Base-by-base conservation (phyloP, 2,888 invertebrate species). In the Abrostola triplasia region DNA sequence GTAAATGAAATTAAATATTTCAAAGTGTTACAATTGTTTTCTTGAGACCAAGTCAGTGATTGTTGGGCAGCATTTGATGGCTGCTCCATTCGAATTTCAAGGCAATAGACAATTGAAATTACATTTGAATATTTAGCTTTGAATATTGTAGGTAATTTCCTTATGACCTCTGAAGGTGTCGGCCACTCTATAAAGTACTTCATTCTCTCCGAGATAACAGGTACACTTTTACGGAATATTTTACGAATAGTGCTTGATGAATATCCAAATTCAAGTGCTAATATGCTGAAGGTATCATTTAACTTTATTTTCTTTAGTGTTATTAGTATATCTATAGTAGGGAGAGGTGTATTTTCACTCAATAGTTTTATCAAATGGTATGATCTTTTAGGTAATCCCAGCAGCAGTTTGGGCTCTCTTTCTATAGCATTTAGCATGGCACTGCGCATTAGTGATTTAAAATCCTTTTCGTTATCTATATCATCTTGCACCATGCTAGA, bases 11-110 rank as follows among this genome's bases (percentile, higher is more conserved):
- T 57, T 7, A 83, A 49, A 67, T 81, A 81, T 53, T 83, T 82
- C 9, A 77, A 61, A 10, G 80, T 83, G 36, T 83, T 78, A 0
- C 64, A 64, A 55, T 82, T 82, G 52, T 81, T 81, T 48, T 86
- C 84, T 9, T 84, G 81, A 24, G 88, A 88, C 87, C 86, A 88
- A 7, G 84, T 78, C 0, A 85, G 42, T 44, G 84, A 60, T 73
- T 86, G 85, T 50, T 83, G 40, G 5, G 85, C 11, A 5, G 84
- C 67, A 58, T 84, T 77, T 12, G 73, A 67, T 12, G 87, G 87
- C 66, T 85, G 87, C 74, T 88, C 79, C 37, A 88, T 71, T 67
- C 86, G 79, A 41, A 85, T 85, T 24, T 24, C 24, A 24, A 24
- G 24, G 4, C 24, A 24, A 24, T 24, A 2, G 4, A 24, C 4